phyloP scores from a whole-genome alignment of 2,113 vertebrate species.

The Stomatorhinus ivindoensis region DNA sequence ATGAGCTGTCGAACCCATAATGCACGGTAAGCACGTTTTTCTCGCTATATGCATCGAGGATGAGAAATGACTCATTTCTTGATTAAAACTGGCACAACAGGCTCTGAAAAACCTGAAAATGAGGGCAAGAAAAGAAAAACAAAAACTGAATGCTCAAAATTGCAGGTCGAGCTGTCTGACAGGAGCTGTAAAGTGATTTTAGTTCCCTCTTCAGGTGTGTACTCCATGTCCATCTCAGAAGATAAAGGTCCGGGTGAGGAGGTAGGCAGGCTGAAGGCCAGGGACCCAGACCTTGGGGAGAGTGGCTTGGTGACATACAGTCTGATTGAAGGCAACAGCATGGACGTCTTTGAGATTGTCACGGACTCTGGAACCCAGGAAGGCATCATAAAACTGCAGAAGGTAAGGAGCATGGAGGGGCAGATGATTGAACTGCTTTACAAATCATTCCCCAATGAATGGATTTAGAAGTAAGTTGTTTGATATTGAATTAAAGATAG shows the following conservation, averaged over 20 bases:
- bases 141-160: too few species aligned
- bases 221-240: conserved; percentile 85
- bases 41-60: too few species aligned
- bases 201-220: conserved; percentile 69
- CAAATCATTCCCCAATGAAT: not conserved
- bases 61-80: too few species aligned
- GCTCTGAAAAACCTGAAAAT: too few species aligned
- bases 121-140: too few species aligned
- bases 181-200: not conserved
- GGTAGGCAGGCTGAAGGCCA: conserved; percentile 88
- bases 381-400: conserved; percentile 88
- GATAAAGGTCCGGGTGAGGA: conserved; percentile 83
- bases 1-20: too few species aligned
- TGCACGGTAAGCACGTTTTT: too few species aligned
- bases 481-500: not conserved
- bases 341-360: conserved; percentile 77
- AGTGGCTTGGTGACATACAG: conserved; percentile 87
- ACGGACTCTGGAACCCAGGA: conserved; percentile 90
- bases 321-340: conserved; percentile 81
- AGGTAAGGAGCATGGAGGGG: conserved; percentile 57
- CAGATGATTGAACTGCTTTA: not conserved
- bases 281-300: conserved; percentile 87
- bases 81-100: too few species aligned
- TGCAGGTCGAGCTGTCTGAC: not conserved
- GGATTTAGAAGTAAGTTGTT: not conserved